Evolutionary conservation across 1,140 invertebrate genomes (phyloP).

Genomic region (Acyrthosiphon pisum): DNA sequence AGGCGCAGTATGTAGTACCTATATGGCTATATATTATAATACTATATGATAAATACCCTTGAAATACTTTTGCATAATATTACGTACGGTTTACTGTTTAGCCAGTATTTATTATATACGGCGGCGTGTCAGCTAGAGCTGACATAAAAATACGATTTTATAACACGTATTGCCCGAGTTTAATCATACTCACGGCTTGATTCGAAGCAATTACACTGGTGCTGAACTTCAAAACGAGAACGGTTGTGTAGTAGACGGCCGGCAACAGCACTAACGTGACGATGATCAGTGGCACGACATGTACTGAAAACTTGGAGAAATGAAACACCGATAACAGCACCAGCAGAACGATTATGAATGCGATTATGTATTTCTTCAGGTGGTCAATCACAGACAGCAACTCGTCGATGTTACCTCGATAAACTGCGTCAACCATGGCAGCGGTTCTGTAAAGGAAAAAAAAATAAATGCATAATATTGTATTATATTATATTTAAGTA

Average conservation of each 20-base stretch:
- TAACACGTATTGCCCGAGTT: not conserved
- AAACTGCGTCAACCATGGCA: conserved; percentile 52
- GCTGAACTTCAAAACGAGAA: conserved; percentile 23
- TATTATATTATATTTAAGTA: not conserved
- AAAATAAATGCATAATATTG: not conserved
- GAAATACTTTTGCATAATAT: not conserved
- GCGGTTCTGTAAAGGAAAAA: conserved; percentile 1
- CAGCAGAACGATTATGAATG: conserved; percentile 22
- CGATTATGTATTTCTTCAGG: conserved; percentile 49
- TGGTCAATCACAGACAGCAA: conserved; percentile 26
- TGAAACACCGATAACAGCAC: conserved; percentile 38
- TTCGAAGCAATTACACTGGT: not conserved
- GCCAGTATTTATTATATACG: not conserved
- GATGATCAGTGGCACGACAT: conserved; percentile 17
- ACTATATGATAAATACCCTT: not conserved
- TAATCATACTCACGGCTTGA: conserved; percentile 34
- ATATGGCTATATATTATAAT: too few species aligned
- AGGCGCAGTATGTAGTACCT: not conserved
- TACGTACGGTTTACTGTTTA: not conserved
- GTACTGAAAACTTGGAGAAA: conserved; percentile 34
- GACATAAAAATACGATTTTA: not conserved
- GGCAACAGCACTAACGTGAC: conserved; percentile 35
- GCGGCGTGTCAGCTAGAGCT: not conserved
- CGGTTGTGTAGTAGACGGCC: conserved; percentile 37
- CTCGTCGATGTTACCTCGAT: conserved; percentile 39